Conservation (phyloP, 2,797 vertebrate species). For the Luscinia luscinia region DNA sequence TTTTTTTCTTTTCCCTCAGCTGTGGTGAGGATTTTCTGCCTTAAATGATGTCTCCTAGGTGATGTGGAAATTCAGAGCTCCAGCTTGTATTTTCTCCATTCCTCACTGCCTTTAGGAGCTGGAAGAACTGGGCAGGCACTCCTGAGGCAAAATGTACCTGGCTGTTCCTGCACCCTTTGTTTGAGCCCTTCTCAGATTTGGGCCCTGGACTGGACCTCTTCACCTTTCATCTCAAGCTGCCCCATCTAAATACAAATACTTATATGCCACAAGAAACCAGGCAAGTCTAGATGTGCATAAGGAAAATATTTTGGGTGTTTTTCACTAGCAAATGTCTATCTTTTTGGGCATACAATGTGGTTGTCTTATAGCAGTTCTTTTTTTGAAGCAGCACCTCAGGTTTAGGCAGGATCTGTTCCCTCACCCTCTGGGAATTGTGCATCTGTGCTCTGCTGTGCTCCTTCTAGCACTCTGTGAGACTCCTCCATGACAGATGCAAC, state of each 20-base stretch:
- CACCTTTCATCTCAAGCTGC: background rate
- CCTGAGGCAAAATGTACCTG: background rate
- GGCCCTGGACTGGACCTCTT: background rate
- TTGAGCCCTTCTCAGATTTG: background rate
- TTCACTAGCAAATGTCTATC: background rate
- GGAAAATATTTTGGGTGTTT: background rate
- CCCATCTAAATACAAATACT: background rate
- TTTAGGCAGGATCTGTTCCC: background rate
- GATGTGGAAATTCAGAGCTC: slow-evolving; percentile 23
- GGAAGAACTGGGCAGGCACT: background rate
- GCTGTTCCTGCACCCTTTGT: background rate
- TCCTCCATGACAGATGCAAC: background rate
- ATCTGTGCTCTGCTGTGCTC: background rate
- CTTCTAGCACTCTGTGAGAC: background rate
- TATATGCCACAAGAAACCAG: background rate
- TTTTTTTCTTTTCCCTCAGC: too few relatives aligned
- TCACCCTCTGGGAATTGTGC: background rate
- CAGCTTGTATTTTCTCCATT: background rate
- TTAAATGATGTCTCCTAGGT: slow-evolving; percentile 30
- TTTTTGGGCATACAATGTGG: background rate
- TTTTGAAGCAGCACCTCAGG: background rate
- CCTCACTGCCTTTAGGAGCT: background rate
- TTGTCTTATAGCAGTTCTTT: background rate
- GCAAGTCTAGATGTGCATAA: background rate
- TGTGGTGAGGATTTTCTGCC: background rate